A percentile compares a stretch with the other conserved stretches of the same genome.
These are phyloP conservation scores for Rhynchomys soricoides DNA, from an alignment of 2,113 vertebrate genomes.

Conservation along the genomic window DNA sequence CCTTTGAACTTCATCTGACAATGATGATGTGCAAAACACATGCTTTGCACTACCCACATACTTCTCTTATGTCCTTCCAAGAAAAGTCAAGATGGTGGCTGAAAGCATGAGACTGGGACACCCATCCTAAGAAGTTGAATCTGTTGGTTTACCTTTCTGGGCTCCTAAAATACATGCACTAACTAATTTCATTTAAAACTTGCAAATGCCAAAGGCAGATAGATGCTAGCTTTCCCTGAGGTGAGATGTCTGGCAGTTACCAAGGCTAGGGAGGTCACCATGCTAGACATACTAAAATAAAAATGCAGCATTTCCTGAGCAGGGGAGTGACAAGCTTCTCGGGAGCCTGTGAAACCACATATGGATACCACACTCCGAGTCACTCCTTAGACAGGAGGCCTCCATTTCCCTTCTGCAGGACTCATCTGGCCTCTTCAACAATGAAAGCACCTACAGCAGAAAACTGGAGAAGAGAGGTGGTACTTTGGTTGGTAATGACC, in stretches of 20 bases:
- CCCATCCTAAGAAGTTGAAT: neutral
- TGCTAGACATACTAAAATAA: neutral
- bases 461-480: neutral
- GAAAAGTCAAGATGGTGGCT: neutral
- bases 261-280: neutral
- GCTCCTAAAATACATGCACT: neutral
- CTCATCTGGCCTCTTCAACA: neutral
- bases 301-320: neutral
- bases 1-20: slow-evolving; percentile 61
- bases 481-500: neutral
- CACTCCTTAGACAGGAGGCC: neutral
- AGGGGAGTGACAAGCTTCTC: neutral
- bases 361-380: neutral
- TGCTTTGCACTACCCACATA: neutral
- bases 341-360: neutral
- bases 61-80: neutral
- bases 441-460: slow-evolving; percentile 6
- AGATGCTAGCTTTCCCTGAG: neutral
- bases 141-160: neutral
- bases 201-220: neutral
- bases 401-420: neutral
- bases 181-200: neutral
- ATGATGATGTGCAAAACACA: slow-evolving; percentile 51
- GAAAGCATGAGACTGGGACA: neutral
- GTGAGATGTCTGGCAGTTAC: neutral